A percentile compares a stretch with the other conserved stretches of the same genome.
Conservation (phyloP, 1,140 invertebrate genomes). For the Trachymyrmex septentrionalis region DNA sequence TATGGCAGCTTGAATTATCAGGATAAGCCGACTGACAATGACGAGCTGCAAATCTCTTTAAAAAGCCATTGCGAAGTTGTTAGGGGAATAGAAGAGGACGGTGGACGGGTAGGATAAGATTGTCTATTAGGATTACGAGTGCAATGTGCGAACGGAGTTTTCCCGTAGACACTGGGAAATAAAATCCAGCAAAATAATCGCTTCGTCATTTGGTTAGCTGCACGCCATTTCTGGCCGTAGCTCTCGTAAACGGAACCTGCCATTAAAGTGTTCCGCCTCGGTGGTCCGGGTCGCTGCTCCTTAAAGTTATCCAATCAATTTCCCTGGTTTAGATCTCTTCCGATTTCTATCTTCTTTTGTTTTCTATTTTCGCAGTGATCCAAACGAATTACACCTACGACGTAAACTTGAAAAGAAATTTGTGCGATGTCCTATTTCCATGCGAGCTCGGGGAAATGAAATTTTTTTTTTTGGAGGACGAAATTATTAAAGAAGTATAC, state of each 20-base stretch:
- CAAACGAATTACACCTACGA: slow-evolving; percentile 9
- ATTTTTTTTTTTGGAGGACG: slow-evolving; percentile 25
- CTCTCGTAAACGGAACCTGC: slow-evolving; percentile 65
- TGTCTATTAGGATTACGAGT: slow-evolving; percentile 46
- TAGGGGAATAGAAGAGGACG: neutral
- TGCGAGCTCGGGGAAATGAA: neutral
- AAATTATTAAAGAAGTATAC: slow-evolving; percentile 40
- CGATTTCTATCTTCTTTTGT: slow-evolving; percentile 32
- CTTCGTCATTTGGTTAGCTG: slow-evolving; percentile 61
- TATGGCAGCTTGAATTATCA: slow-evolving; percentile 30
- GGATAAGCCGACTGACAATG: slow-evolving; percentile 33
- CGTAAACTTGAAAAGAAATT: slow-evolving; percentile 27
- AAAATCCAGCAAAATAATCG: slow-evolving; percentile 57
- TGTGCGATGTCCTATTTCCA: neutral
- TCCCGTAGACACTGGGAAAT: slow-evolving; percentile 24
- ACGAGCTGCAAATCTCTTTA: slow-evolving; percentile 47
- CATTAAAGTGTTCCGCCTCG: slow-evolving; percentile 69
- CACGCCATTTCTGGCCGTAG: slow-evolving; percentile 30
- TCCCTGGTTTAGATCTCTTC: slow-evolving; percentile 45
- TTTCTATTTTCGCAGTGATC: slow-evolving; percentile 12
- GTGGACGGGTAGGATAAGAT: neutral
- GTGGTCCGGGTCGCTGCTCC: slow-evolving; percentile 15
- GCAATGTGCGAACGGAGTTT: slow-evolving; percentile 13
- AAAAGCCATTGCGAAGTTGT: slow-evolving; percentile 33
- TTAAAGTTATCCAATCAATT: slow-evolving; percentile 72